Evolutionary conservation across 1,140 invertebrate species (phyloP).

Genomic region (Wasmannia auropunctata): DNA sequence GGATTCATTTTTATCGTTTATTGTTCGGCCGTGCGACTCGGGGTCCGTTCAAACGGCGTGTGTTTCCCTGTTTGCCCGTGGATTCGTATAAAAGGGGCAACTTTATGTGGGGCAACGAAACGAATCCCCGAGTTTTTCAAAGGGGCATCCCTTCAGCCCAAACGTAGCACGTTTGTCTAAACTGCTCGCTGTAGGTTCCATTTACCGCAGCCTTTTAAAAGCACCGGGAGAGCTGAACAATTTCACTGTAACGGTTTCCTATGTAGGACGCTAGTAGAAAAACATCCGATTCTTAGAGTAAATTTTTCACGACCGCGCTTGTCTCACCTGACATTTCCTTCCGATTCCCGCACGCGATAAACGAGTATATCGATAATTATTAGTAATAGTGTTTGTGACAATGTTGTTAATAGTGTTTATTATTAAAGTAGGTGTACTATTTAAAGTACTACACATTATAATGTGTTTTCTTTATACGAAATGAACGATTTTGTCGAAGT

Average conservation of each 20-base stretch:
- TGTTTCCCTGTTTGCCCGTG: constrained; percentile 31
- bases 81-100: constrained; percentile 42
- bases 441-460: not conserved
- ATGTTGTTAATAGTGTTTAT: not conserved
- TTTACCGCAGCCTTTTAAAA: constrained; percentile 59
- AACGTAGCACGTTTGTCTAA: constrained; percentile 55
- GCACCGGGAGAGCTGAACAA: constrained; percentile 44
- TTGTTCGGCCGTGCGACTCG: constrained; percentile 25
- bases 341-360: not conserved
- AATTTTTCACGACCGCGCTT: constrained; percentile 18
- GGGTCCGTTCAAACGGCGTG: constrained; percentile 25
- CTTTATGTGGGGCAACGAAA: constrained; percentile 42
- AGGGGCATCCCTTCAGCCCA: constrained; percentile 40
- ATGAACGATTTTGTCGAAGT: no score
- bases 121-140: constrained; percentile 50
- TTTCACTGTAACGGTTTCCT: constrained; percentile 45
- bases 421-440: not conserved
- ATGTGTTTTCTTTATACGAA: no score
- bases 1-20: constrained; percentile 53
- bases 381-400: not conserved
- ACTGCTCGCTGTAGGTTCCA: constrained; percentile 44
- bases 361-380: not conserved
- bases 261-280: constrained; percentile 11
- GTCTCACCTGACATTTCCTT: not conserved
- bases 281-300: constrained; percentile 41